phyloP scores from a whole-genome alignment of 1,140 invertebrate species.

The Diprion similis region DNA sequence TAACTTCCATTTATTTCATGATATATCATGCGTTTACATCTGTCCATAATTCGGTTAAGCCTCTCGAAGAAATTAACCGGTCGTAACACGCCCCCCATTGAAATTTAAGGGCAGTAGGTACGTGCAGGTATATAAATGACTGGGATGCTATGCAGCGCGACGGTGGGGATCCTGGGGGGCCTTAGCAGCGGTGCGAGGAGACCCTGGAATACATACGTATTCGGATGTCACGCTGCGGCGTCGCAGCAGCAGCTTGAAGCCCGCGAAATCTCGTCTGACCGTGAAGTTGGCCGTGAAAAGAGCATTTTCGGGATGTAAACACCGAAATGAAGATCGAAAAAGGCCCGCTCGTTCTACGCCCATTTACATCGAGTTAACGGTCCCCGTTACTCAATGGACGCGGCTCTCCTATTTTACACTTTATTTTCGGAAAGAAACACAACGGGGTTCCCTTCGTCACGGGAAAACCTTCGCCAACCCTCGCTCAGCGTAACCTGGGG shows the following conservation, averaged over 20 bases:
- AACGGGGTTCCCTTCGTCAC: constrained; percentile 42
- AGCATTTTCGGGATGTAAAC: constrained; percentile 47
- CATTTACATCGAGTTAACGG: constrained; percentile 57
- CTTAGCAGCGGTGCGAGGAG: not conserved
- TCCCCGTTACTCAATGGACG: constrained; percentile 50
- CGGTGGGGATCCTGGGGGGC: not conserved
- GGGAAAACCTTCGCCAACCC: constrained; percentile 16
- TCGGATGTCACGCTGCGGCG: constrained; percentile 6
- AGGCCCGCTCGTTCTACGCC: constrained; percentile 17
- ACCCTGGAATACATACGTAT: not conserved
- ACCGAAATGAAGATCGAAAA: constrained; percentile 44
- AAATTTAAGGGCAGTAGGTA: constrained; percentile 3
- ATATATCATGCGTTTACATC: not conserved
- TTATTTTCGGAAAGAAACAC: constrained; percentile 52
- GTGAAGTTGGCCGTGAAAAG: constrained; percentile 55
- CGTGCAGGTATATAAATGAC: not conserved
- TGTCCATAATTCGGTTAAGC: not conserved
- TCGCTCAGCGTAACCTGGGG: constrained; percentile 11
- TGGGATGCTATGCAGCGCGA: not conserved
- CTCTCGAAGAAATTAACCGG: constrained; percentile 1
- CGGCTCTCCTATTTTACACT: constrained; percentile 21
- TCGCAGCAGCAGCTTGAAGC: not conserved
- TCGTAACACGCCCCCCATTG: constrained; percentile 6
- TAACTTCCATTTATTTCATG: not conserved
- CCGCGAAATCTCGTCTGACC: constrained; percentile 25